A percentile compares a stretch with the other conserved stretches of the same genome.
These are phyloP conservation scores for Oryctolagus cuniculus DNA, from an alignment of 2,113 vertebrate genomes.

Conservation along the genomic window mOryCun1.1 NC_091438.1:88894001-88894500, in stretches of 20 bases:
- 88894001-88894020: background rate
- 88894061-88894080: background rate
- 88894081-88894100: background rate
- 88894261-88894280: background rate
- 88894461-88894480: background rate
- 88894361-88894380: background rate
- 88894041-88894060: background rate
- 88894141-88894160: slow-evolving; percentile 4
- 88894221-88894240: background rate
- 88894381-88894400: background rate
- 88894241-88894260: background rate
- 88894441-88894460: background rate
- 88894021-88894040: background rate
- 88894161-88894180: slow-evolving; percentile 34
- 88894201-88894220: background rate
- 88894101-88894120: background rate
- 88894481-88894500: background rate
- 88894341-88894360: background rate
- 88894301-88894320: background rate
- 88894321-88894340: background rate
- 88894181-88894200: background rate
- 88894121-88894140: background rate
- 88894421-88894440: slow-evolving; percentile 42
- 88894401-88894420: slow-evolving; percentile 39
- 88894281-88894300: background rate